Conservation (phyloP, 2,888 invertebrate species). For the Oscheius sp. region DNA sequence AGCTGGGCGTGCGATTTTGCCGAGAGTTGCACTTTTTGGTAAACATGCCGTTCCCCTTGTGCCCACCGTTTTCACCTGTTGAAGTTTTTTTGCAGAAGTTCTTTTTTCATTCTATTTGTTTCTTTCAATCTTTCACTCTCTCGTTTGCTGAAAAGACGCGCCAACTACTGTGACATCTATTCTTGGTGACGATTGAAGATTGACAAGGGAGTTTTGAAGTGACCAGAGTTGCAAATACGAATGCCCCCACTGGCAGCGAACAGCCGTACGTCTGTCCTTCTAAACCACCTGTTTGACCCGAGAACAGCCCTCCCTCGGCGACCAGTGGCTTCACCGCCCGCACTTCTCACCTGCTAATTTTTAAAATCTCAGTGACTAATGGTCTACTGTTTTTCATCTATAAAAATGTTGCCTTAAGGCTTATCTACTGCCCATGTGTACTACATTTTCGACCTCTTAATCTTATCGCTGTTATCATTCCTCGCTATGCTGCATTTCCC, state of each 20-base stretch:
- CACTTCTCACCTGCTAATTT: conserved; percentile 35
- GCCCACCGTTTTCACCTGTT: conserved; percentile 29
- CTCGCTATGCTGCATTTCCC: conserved; percentile 22
- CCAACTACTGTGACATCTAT: not conserved
- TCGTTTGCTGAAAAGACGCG: too few species aligned
- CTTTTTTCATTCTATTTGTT: not conserved
- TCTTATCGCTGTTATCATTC: conserved; percentile 23
- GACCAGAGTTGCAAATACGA: conserved; percentile 29
- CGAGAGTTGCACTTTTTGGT: conserved; percentile 31
- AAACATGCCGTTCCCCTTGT: conserved; percentile 22
- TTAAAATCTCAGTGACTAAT: not conserved
- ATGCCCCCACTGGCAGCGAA: conserved; percentile 14
- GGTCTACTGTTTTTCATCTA: not conserved
- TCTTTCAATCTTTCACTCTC: too few species aligned
- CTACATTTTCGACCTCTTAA: conserved; percentile 26
- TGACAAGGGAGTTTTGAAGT: conserved; percentile 8
- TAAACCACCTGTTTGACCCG: conserved; percentile 36
- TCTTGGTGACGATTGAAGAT: conserved; percentile 2
- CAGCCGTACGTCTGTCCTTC: conserved; percentile 33
- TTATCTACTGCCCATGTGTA: conserved; percentile 21
- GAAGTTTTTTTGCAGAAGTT: not conserved
- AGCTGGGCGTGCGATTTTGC: conserved; percentile 24
- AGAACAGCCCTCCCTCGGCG: conserved; percentile 32
- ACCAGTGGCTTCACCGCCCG: conserved; percentile 18
- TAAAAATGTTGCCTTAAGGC: conserved; percentile 1